These are phyloP conservation scores for Sebastes nivosus DNA, from an alignment of 2,797 vertebrate genomes.

Conservation along the genomic window DNA sequence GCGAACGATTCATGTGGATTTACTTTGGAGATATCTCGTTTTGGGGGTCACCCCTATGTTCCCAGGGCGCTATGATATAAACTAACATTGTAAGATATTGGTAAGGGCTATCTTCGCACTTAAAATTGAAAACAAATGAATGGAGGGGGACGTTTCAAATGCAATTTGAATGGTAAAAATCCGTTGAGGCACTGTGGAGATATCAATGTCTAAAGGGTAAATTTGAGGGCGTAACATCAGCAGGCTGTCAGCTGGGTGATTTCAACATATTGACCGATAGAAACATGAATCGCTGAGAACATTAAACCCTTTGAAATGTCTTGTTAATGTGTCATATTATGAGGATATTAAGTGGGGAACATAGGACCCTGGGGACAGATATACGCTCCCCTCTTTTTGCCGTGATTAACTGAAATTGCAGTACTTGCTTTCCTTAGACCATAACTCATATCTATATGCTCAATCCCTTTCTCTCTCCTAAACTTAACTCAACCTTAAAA, in stretches of 20 bases:
- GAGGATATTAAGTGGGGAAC: background rate
- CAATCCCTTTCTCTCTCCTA: rapidly evolving
- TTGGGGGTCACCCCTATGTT: too few species aligned
- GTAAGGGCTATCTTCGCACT: too few species aligned
- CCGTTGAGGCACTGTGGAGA: background rate
- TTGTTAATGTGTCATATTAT: background rate
- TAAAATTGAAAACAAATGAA: rapidly evolving
- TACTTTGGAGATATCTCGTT: too few species aligned
- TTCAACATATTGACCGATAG: background rate
- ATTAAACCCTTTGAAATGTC: background rate
- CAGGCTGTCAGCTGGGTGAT: background rate
- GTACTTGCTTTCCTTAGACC: background rate
- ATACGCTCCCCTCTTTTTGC: background rate
- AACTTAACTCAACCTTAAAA: background rate
- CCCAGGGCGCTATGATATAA: too few species aligned
- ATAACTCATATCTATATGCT: background rate
- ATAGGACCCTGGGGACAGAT: background rate
- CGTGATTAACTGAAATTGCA: background rate
- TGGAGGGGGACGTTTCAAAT: rapidly evolving
- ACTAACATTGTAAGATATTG: too few species aligned
- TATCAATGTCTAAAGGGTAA: background rate
- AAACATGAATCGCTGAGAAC: too few species aligned
- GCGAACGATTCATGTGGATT: too few species aligned
- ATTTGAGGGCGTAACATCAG: background rate
- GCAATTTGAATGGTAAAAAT: rapidly evolving